Evolutionary conservation across 2,888 invertebrate species (phyloP), one percentile per base, ranked within the genome.

Genomic region (Dione juno): DNA sequence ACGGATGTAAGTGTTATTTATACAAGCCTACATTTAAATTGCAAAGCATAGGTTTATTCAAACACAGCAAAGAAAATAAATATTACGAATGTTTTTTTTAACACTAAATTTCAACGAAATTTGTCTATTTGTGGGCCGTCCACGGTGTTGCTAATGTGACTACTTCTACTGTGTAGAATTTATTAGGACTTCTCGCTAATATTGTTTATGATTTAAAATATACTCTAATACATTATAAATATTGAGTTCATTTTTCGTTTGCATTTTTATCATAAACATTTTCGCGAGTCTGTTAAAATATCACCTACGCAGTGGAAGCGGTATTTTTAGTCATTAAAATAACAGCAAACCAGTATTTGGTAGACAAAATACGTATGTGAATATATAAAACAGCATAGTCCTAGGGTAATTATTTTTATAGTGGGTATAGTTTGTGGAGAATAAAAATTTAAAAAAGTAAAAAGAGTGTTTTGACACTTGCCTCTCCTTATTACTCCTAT

Each of bases 301-400:
- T 63, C 14, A 64, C 50, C 48, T 64, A 50, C 37, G 50, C 63
- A 50, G 35, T 63, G 63, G 35, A 48, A 63, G 50, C 35, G 63
- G 16, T 50, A 63, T 63, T 63, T 63, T 37, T 43, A 63, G 63
- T 16, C 37, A 50, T 13, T 48, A 63, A 48, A 48, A 63, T 35
- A 48, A 45, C 48, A 19, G 48, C 37, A 63, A 63, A 63, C 37
- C 37, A 37, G 63, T 48, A 50, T 63, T 50, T 13, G 41, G 14
- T 59, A 43, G 28, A 59, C 8, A n/a, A 13, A 35, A 53, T 21
- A 19, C 8, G 59, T 21, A 37, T 7, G 50, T 16, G 14, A 48
- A 63, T 50, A 61, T 1, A 28, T 7, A 21, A 41, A 14, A 61
- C 41, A 3, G 54, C 10, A 3, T 37, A n/a, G 35, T 6, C 10